These are phyloP conservation scores for Orcinus orca DNA, from an alignment of 2,113 vertebrate genomes.

Conservation along the genomic window DNA sequence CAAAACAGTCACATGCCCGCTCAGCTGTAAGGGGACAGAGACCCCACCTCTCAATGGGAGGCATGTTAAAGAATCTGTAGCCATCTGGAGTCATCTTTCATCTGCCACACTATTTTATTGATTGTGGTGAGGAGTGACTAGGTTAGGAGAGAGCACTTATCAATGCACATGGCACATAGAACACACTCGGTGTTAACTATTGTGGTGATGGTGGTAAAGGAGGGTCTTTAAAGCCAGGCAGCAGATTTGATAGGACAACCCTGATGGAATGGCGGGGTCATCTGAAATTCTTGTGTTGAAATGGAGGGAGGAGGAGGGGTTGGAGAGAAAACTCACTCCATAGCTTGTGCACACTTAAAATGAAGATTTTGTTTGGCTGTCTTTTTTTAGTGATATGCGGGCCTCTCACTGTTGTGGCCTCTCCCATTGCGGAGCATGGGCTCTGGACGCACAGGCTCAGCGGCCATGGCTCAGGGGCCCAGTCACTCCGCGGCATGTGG, in stretches of 20 bases:
- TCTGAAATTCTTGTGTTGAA: background rate
- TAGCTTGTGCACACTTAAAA: background rate
- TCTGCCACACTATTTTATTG: background rate
- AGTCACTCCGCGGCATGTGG: too few species aligned
- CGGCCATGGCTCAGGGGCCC: too few species aligned
- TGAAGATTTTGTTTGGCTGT: background rate
- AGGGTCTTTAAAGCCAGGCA: background rate
- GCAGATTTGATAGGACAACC: background rate
- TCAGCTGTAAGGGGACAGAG: background rate
- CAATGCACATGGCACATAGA: background rate
- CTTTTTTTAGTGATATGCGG: background rate
- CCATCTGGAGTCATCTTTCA: background rate
- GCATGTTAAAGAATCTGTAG: background rate
- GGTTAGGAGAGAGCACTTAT: background rate
- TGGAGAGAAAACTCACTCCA: background rate
- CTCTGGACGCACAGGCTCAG: too few species aligned
- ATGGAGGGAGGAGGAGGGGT: background rate
- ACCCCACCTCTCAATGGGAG: background rate
- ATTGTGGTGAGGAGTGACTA: background rate
- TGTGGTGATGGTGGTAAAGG: background rate
- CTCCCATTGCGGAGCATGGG: rapidly evolving
- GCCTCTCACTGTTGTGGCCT: too few species aligned
- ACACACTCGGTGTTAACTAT: background rate
- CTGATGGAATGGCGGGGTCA: background rate
- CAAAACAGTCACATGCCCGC: background rate